phyloP scores from a whole-genome alignment of 2,113 vertebrate species.

The Leptocoma aspasia region DNA sequence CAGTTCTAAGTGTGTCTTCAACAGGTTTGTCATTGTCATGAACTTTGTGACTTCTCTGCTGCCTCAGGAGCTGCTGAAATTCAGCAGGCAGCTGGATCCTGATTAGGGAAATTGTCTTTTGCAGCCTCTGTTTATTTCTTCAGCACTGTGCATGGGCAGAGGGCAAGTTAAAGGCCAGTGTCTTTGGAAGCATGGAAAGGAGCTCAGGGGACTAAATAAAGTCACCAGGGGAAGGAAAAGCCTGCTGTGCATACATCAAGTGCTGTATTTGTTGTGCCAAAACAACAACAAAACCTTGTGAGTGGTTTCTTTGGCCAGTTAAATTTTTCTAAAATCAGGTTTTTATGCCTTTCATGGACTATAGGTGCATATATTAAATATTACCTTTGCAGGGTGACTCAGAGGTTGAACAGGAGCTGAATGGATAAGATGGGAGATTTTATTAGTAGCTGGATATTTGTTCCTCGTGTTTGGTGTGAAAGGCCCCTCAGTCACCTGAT shows the following conservation, averaged over 20 bases:
- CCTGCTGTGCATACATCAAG: background rate
- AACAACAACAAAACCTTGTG: background rate
- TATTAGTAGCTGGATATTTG: background rate
- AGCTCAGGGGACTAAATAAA: background rate
- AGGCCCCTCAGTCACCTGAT: background rate
- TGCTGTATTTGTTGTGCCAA: background rate
- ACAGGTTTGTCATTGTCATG: background rate
- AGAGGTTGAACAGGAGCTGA: background rate
- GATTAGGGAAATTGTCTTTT: background rate
- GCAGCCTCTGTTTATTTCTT: constrained; percentile 10
- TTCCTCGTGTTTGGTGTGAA: background rate
- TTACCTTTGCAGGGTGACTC: background rate
- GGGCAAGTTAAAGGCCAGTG: background rate
- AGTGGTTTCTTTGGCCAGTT: background rate
- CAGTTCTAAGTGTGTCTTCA: background rate
- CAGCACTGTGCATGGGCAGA: background rate
- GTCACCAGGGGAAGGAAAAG: background rate
- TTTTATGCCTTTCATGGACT: background rate
- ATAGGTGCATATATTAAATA: background rate
- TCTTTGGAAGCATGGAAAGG: background rate
- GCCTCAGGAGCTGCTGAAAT: background rate
- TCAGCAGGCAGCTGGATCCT: background rate
- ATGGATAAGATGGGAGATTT: background rate
- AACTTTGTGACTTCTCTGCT: background rate
- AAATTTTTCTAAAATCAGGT: background rate